Base-by-base conservation (phyloP, 2,113 vertebrate species). In the Pseudolaguvia tuberculata region DNA sequence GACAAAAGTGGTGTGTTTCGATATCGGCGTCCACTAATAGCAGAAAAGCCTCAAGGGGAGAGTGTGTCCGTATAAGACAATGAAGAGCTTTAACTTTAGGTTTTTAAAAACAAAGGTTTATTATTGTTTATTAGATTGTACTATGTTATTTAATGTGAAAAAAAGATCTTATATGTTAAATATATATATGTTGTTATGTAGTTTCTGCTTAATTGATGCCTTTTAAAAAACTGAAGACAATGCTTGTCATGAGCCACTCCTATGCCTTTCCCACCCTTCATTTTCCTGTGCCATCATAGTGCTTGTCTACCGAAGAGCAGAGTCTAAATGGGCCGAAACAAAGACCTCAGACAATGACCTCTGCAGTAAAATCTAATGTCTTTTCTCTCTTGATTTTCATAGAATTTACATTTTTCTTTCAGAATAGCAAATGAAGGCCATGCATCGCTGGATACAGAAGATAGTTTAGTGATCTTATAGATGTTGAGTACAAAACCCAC, bases 371-470 rank as follows among this genome's bases (percentile, higher is more conserved):
- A 80, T 78, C 62, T 57, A 35, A 74, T 65, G 73, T 72, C 57
- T 75, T 71, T 72, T 68, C 56, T 79, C 58, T 29, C 80, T 77
- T 73, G 2, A 2, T 81, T 85, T 91, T 86, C 89, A 91, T 91
- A 89, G 72, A 31, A 91, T 91, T 91, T 91, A 88, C 91, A 90
- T 92, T 85, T 63, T 79, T 71, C 81, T 87, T 90, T 89, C 80
- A 89, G 89, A 89, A 86, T 90, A 73, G 83, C 89, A 91, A 91
- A 91, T 90, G 15, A 52, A 84, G 79, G 71, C 57, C 72, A 80
- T 82, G 84, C 80, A 84, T 82, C 71, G 73, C 78, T 86, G 86
- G 82, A 74, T 79, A 82, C 75, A 84, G 78, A 85, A 85, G 85
- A 86, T 80, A 80, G 61, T 75, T 63, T 80, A 50, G 76, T 81